Conservation (phyloP, 1,140 invertebrate species). For the Drosophila subpulchrella region DNA sequence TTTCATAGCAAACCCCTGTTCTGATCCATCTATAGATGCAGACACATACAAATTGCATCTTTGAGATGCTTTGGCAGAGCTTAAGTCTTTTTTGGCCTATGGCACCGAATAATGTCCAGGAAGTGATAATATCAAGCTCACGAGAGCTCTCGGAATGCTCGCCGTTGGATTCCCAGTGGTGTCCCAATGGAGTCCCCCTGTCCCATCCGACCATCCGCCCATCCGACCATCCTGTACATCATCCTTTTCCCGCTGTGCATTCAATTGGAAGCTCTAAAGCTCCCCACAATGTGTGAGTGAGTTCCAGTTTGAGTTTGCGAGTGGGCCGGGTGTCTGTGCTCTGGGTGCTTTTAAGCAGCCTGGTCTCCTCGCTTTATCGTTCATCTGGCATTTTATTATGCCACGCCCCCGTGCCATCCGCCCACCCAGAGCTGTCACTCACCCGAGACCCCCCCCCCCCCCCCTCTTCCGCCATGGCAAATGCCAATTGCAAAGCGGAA, state of each 20-base stretch:
- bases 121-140: slow-evolving; percentile 76
- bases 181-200: not conserved
- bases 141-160: slow-evolving; percentile 50
- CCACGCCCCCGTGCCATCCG: slow-evolving; percentile 14
- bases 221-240: slow-evolving; percentile 1
- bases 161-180: slow-evolving; percentile 6
- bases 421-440: slow-evolving; percentile 10
- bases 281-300: slow-evolving; percentile 22
- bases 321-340: slow-evolving; percentile 8
- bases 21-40: slow-evolving; percentile 31
- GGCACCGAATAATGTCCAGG: slow-evolving; percentile 79
- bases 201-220: too few species aligned
- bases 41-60: slow-evolving; percentile 49
- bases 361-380: slow-evolving; percentile 56
- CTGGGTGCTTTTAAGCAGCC: slow-evolving; percentile 52
- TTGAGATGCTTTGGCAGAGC: slow-evolving; percentile 52
- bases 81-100: slow-evolving; percentile 79
- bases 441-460: too few species aligned
- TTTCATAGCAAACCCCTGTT: slow-evolving; percentile 8
- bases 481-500: slow-evolving; percentile 73
- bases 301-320: slow-evolving; percentile 6
- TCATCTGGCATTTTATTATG: slow-evolving; percentile 76
- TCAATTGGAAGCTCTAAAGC: slow-evolving; percentile 73
- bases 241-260: slow-evolving; percentile 59
- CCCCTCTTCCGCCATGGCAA: slow-evolving; percentile 14